These are phyloP conservation scores for Molanna angustata DNA, from an alignment of 2,888 invertebrate genomes.

Conservation along the genomic window DNA sequence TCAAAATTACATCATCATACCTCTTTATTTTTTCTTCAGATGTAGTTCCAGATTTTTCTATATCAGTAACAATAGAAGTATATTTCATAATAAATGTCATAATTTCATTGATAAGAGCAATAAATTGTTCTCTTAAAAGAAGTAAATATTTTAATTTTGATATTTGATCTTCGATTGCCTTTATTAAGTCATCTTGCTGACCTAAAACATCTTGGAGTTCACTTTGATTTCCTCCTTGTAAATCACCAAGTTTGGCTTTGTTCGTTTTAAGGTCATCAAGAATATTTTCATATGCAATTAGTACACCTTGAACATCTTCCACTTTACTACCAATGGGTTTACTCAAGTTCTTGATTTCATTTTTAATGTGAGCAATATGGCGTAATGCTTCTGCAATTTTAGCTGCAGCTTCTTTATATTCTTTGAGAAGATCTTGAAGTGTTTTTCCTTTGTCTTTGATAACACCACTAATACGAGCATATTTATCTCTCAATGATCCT, in stretches of 20 bases:
- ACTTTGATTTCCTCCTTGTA: constrained; percentile 72
- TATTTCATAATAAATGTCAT: constrained; percentile 84
- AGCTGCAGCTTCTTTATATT: constrained; percentile 77
- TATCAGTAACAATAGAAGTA: constrained; percentile 79
- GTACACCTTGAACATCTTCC: constrained; percentile 84
- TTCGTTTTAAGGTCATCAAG: constrained; percentile 74
- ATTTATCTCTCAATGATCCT: constrained; percentile 74
- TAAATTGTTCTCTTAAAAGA: constrained; percentile 82
- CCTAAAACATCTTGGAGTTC: constrained; percentile 75
- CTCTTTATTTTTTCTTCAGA: constrained; percentile 84
- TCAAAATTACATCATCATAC: constrained; percentile 80
- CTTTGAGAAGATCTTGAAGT: constrained; percentile 74
- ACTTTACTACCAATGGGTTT: constrained; percentile 84
- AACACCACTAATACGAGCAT: constrained; percentile 68
- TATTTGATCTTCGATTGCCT: constrained; percentile 82
- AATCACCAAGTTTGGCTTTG: constrained; percentile 71
- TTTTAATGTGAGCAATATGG: constrained; percentile 79
- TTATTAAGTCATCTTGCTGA: constrained; percentile 83
- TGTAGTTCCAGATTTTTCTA: constrained; percentile 78
- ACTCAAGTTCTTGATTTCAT: constrained; percentile 76
- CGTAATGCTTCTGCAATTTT: constrained; percentile 76
- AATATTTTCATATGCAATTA: constrained; percentile 75
- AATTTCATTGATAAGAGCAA: constrained; percentile 82
- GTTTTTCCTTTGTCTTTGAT: constrained; percentile 73
- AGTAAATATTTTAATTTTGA: constrained; percentile 75